Evolutionary conservation across 1,140 invertebrate species (phyloP).

Genomic region (Nylanderia fulva): DNA sequence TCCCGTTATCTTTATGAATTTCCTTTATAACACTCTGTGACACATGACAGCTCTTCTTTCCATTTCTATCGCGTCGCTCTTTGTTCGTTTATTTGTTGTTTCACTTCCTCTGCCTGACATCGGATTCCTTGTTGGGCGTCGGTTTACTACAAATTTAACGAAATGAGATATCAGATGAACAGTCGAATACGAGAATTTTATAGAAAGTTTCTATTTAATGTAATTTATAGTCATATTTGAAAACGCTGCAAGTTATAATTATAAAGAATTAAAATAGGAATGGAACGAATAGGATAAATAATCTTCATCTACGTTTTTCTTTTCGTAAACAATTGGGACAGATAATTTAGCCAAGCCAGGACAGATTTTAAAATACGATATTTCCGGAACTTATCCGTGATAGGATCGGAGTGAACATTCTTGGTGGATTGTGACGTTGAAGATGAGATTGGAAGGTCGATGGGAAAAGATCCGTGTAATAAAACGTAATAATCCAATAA

Average conservation of each 20-base stretch:
- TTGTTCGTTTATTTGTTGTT: conserved; percentile 65
- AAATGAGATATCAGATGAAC: conserved; percentile 16
- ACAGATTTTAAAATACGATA: conserved; percentile 19
- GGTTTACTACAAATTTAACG: conserved; percentile 80
- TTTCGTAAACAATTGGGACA: conserved; percentile 3
- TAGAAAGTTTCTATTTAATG: neutral
- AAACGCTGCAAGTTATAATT: conserved; percentile 11
- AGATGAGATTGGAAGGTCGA: conserved; percentile 60
- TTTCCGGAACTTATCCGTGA: conserved; percentile 47
- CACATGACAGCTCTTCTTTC: conserved; percentile 47
- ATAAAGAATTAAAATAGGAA: neutral
- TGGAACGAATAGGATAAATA: conserved; percentile 6
- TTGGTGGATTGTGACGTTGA: conserved; percentile 38
- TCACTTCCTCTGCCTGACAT: conserved; percentile 86
- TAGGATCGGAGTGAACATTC: conserved; percentile 51
- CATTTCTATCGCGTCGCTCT: conserved; percentile 71
- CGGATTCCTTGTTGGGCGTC: conserved; percentile 85
- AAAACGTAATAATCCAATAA: conserved; percentile 63
- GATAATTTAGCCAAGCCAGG: conserved; percentile 22
- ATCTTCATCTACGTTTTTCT: conserved; percentile 23
- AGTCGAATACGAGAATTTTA: neutral
- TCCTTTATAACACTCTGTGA: conserved; percentile 27
- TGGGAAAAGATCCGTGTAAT: conserved; percentile 65
- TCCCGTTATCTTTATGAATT: conserved; percentile 41
- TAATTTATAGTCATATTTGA: neutral